A percentile compares a stretch with the other conserved stretches of the same genome.
These are phyloP conservation scores for Pachyramphus minor DNA, from an alignment of 2,113 vertebrate genomes.

Conservation along the genomic window DNA sequence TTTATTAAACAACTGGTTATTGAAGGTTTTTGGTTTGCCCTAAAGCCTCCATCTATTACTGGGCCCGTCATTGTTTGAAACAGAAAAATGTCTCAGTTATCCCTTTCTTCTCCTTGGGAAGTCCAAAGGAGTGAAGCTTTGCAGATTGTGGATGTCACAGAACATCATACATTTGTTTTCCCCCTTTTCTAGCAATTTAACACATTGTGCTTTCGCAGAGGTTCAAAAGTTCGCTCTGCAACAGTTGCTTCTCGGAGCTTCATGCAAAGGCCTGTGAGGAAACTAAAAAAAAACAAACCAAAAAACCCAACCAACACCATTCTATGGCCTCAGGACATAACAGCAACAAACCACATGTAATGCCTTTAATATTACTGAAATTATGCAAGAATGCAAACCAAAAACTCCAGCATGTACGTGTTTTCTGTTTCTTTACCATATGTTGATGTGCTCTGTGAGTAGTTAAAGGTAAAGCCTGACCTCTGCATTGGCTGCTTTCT, in stretches of 20 bases:
- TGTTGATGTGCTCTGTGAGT: background rate
- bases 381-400: background rate
- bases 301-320: background rate
- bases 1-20: background rate
- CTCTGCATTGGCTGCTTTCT: background rate
- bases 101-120: constrained; percentile 60
- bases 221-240: constrained; percentile 52
- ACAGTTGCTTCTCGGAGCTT: constrained; percentile 23
- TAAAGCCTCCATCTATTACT: background rate
- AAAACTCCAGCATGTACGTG: background rate
- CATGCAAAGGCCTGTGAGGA: background rate
- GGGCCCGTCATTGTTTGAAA: background rate
- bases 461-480: background rate
- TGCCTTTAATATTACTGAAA: background rate
- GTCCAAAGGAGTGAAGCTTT: constrained; percentile 53
- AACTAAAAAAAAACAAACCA: background rate
- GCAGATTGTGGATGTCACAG: constrained; percentile 54
- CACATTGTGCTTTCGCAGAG: constrained; percentile 1
- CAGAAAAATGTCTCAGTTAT: background rate
- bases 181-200: constrained; percentile 26
- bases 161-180: constrained; percentile 46
- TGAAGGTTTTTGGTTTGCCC: background rate
- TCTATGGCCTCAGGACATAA: constrained; percentile 13
- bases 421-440: background rate
- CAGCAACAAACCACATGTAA: background rate